Evolutionary conservation across 2,113 vertebrate genomes (phyloP).

Genomic region (Vidua chalybeata): DNA sequence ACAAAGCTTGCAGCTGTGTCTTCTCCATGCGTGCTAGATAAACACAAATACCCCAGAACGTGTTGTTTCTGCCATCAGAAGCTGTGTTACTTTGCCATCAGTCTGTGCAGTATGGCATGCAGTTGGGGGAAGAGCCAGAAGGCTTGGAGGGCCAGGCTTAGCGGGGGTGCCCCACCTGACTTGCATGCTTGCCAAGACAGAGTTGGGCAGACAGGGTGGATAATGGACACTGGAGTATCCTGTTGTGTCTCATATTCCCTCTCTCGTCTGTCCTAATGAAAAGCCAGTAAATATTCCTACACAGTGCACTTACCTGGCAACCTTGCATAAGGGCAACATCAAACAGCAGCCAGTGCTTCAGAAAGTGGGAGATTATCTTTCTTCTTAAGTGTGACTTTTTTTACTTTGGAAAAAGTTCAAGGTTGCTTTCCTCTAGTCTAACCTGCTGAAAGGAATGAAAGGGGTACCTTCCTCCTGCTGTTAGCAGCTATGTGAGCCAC

Average conservation of each 20-base stretch:
- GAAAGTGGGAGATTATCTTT: neutral
- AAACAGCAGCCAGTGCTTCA: neutral
- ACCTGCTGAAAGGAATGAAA: neutral
- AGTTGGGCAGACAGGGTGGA: neutral
- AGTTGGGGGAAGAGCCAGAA: neutral
- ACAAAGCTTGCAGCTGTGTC: neutral
- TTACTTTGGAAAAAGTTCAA: neutral
- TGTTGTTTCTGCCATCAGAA: neutral
- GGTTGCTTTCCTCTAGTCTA: neutral
- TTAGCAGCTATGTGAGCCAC: neutral
- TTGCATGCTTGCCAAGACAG: neutral
- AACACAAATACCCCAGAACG: neutral
- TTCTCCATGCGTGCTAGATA: accelerated
- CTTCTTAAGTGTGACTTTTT: neutral
- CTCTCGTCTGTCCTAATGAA: neutral
- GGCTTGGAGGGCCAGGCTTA: accelerated
- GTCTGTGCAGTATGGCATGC: neutral
- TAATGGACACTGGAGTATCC: neutral
- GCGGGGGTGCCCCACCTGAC: neutral
- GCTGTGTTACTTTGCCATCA: neutral
- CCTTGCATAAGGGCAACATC: neutral
- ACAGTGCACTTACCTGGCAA: neutral
- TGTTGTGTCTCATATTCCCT: neutral
- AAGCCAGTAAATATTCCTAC: neutral
- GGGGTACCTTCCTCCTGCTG: neutral